Evolutionary conservation across 2,797 vertebrate genomes (phyloP), one percentile per base, ranked within the genome.

Genomic region (Bradypus variegatus): DNA sequence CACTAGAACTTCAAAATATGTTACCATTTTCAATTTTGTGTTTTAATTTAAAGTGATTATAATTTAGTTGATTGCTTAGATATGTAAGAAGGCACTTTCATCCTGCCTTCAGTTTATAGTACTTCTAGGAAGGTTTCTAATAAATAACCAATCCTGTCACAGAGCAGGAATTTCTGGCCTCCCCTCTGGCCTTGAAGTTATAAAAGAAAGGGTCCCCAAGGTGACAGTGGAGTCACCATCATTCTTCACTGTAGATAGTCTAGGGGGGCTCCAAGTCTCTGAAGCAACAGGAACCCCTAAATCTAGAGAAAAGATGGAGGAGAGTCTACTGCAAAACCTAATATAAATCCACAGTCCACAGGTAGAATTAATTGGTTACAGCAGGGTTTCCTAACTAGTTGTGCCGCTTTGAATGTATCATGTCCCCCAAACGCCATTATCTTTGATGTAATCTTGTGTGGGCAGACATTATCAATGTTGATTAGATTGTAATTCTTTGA

Each of bases 181-280:
- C 33, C 15, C 27, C n/a, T 8, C 67, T 31, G 14, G 5, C 19
- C 27, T 27, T 88, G 31, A 27, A 41, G 29, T 90, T 89, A 77
- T 67, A 90, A 91, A 95, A 33, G 62, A 91, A 95, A 33, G 62
- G n/a, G 38, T 38, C 41, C 67, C 33, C 38, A 38, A 73, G 65
- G 27, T 75, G 60, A 64, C 41, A n/a, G 41, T 81, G 55, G 19
- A 55, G 33, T 75, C 41, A 90, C 25, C 58, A 58, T 36, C 33
- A 25, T 79, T 93, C 36, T 87, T 94, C 45, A 90, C 60, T 78
- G 4, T 36, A 69, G 53, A 62, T 55, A 75, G 27, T 82, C 58
- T 85, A 69, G 67, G 75, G 29, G 41, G 55, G 12, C 23, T 93
- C 27, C 18, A 89, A 77, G 38, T 38, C 31, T 45, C 9, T 15